Conservation (phyloP, 2,888 invertebrate species). For the Drosophila cracens region DNA sequence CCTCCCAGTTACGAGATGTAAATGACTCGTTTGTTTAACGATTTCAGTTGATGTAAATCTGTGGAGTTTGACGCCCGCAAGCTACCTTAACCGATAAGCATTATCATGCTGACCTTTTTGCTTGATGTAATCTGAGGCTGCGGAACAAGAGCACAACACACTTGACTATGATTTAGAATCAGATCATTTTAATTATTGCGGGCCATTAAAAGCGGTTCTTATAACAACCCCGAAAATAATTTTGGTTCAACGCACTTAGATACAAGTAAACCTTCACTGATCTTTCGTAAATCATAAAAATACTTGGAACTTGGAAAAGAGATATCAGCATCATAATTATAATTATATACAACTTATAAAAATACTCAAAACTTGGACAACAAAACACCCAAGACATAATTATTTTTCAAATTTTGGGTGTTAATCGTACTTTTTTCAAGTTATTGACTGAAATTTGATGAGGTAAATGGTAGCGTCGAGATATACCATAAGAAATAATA, state of each 20-base stretch:
- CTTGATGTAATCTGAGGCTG: slow-evolving; percentile 31
- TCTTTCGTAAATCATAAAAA: background rate
- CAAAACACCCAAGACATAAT: no score
- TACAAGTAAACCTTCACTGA: slow-evolving; percentile 7
- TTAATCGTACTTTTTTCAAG: no score
- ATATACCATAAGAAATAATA: background rate
- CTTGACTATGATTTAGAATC: slow-evolving; percentile 38
- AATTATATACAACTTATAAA: background rate
- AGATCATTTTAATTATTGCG: slow-evolving; percentile 10
- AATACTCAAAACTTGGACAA: background rate
- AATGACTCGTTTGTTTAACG: background rate
- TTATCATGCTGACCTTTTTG: slow-evolving; percentile 53
- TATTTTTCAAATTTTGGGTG: no score
- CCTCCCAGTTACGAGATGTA: background rate
- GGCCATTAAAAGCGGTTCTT: slow-evolving; percentile 10
- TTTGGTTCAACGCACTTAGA: slow-evolving; percentile 14
- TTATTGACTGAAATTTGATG: no score
- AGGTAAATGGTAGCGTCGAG: no score
- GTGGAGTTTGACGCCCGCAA: background rate
- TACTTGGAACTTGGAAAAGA: background rate
- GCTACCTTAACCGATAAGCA: slow-evolving; percentile 65
- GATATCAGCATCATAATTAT: background rate
- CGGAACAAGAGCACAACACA: background rate
- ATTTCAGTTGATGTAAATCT: slow-evolving; percentile 46
- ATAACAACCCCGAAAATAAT: background rate